Evolutionary conservation across 2,888 invertebrate species (phyloP), one percentile per base, ranked within the genome.

Genomic region (Phengaris arion): DNA sequence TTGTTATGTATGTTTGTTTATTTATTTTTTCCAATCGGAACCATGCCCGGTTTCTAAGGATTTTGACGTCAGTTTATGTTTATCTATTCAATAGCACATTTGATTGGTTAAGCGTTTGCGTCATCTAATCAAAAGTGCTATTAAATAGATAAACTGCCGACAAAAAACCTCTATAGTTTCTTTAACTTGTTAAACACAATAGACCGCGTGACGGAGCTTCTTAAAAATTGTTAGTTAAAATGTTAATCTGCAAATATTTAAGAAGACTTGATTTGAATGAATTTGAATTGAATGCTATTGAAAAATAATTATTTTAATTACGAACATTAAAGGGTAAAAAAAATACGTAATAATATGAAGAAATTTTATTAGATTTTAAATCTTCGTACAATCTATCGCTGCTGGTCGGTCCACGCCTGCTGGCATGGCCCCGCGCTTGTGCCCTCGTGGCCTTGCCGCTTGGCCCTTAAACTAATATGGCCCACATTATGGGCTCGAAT

Each of bases 341-440:
- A 82, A 82, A 81, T 45, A 72, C 52, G n/a, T 64, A 59, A 57
- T 74, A 76, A 77, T 78, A 77, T 79, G 79, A 83, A 79, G 81
- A 85, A 87, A 86, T 74, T 87, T 89, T 89, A 86, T 87, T 88
- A 83, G 85, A 86, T 85, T 86, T 84, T 81, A 83, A 83, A 82
- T 84, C 84, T 84, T 82, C 81, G 82, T 80, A 80, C 22, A 69
- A 74, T 54, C 52, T 52, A 46, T 69, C 52, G 72, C 51, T 51
- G 52, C 52, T 52, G 55, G 48, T 51, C 46, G 55, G 46, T 10
- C 69, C 55, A 55, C 75, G 55, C 55, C 75, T 48, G 74, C 68
- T 46, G n/a, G 51, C 79, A 78, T 76, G 76, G 74, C 76, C 77
- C 75, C 74, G 78, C 68, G 78, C 73, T 75, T 75, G 74, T 77